Percentiles rank a stretch among this genome's conserved stretches.
These are phyloP conservation scores for Madoqua kirkii DNA, from an alignment of 2,113 vertebrate genomes.

Conservation along the genomic window DNA sequence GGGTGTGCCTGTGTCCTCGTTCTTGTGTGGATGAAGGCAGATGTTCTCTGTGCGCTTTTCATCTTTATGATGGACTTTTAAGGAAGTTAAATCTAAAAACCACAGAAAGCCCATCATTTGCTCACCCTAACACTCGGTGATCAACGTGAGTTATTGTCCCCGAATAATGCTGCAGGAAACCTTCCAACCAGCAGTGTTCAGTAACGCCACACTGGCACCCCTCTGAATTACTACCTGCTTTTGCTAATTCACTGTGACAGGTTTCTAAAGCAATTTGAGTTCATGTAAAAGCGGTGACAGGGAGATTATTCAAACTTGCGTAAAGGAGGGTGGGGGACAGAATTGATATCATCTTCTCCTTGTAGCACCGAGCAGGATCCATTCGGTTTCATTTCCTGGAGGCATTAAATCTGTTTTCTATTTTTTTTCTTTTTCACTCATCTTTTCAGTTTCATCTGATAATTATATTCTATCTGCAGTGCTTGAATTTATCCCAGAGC, in stretches of 20 bases:
- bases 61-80: slow-evolving; percentile 4
- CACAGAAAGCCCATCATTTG: slow-evolving; percentile 23
- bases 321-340: not conserved
- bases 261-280: slow-evolving; percentile 69
- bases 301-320: slow-evolving; percentile 38
- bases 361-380: slow-evolving; percentile 24
- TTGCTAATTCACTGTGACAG: slow-evolving; percentile 74
- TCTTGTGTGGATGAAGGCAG: not conserved
- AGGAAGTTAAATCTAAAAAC: slow-evolving; percentile 49
- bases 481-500: slow-evolving; percentile 11
- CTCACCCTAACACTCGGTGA: not conserved
- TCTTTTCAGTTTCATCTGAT: slow-evolving; percentile 20
- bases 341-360: slow-evolving; percentile 52
- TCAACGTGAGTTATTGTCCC: slow-evolving; percentile 48
- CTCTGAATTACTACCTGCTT: slow-evolving; percentile 68
- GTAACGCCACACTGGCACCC: slow-evolving; percentile 36
- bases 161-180: slow-evolving; percentile 30
- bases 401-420: not conserved
- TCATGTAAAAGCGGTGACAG: slow-evolving; percentile 53
- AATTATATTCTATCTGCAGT: not conserved
- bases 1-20: fast-evolving
- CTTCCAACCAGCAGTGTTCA: slow-evolving; percentile 62
- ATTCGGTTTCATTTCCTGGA: slow-evolving; percentile 45
- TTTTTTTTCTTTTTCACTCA: not conserved
- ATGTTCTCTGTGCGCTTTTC: not conserved